These are phyloP conservation scores for Phymorhynchus buccinoides DNA, from an alignment of 1,140 invertebrate species.

Conservation along the genomic window DNA sequence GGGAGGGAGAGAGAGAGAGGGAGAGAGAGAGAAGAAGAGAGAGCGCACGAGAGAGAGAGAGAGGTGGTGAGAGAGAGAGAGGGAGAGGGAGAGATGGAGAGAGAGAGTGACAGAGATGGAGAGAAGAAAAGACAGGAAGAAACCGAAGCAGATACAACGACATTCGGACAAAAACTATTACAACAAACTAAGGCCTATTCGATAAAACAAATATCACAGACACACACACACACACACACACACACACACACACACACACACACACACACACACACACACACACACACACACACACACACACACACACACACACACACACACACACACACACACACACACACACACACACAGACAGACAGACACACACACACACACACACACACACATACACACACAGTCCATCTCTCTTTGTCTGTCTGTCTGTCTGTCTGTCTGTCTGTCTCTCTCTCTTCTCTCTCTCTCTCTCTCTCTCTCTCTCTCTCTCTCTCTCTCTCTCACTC, in stretches of 20 bases:
- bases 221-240: too few relatives aligned
- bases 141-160: too few relatives aligned
- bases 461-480: background rate
- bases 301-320: background rate
- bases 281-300: background rate
- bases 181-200: too few relatives aligned
- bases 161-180: too few relatives aligned
- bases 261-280: slow-evolving; percentile 9
- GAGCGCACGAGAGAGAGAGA: too few relatives aligned
- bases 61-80: too few relatives aligned
- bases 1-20: too few relatives aligned
- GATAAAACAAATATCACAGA: too few relatives aligned
- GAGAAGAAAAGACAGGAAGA: too few relatives aligned
- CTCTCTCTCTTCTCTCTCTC: background rate
- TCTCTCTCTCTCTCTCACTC: background rate
- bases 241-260: background rate
- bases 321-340: background rate
- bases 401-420: background rate
- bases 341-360: background rate
- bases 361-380: background rate
- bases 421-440: background rate
- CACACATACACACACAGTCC: background rate
- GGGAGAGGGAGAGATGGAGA: too few relatives aligned
- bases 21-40: too few relatives aligned
- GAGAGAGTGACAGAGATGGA: too few relatives aligned